Conservation (phyloP, 2,797 vertebrate species). For the Menidia menidia region DNA sequence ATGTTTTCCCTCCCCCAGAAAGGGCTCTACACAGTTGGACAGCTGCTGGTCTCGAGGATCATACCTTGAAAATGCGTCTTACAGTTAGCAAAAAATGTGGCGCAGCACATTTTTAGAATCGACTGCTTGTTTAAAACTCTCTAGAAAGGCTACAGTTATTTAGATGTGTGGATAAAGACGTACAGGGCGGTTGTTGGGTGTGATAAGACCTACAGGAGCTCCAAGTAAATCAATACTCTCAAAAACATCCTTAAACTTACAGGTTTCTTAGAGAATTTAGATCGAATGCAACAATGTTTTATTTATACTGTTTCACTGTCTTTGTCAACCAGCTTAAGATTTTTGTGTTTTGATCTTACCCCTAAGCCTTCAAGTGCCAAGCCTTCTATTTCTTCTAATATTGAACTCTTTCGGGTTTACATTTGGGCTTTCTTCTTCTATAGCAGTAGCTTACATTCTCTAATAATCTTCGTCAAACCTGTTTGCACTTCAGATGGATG, state of each 20-base stretch:
- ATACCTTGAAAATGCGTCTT: conserved; percentile 13
- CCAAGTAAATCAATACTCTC: conserved; percentile 46
- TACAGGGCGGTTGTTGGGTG: conserved; percentile 30
- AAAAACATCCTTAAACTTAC: conserved; percentile 37
- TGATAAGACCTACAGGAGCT: conserved; percentile 42
- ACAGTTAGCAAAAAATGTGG: conserved; percentile 16
- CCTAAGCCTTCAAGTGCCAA: background rate
- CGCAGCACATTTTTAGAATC: conserved; percentile 22
- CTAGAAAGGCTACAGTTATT: conserved; percentile 30
- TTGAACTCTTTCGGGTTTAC: background rate
- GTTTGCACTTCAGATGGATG: background rate
- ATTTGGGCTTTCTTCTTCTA: background rate
- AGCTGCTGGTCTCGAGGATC: conserved; percentile 3
- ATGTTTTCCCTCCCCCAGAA: conserved; percentile 18
- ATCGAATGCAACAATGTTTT: conserved; percentile 25
- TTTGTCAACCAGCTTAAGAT: conserved; percentile 7
- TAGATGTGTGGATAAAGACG: conserved; percentile 49
- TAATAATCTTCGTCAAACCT: conserved; percentile 6
- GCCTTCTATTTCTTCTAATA: conserved; percentile 1
- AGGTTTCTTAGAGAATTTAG: conserved; percentile 38
- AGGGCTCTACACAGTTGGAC: conserved; percentile 2
- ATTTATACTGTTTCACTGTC: conserved; percentile 25
- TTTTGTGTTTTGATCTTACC: conserved; percentile 10
- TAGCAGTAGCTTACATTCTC: background rate
- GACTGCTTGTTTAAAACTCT: background rate